Conservation (phyloP, 2,888 invertebrate genomes). For the Endotricha flammealis region DNA sequence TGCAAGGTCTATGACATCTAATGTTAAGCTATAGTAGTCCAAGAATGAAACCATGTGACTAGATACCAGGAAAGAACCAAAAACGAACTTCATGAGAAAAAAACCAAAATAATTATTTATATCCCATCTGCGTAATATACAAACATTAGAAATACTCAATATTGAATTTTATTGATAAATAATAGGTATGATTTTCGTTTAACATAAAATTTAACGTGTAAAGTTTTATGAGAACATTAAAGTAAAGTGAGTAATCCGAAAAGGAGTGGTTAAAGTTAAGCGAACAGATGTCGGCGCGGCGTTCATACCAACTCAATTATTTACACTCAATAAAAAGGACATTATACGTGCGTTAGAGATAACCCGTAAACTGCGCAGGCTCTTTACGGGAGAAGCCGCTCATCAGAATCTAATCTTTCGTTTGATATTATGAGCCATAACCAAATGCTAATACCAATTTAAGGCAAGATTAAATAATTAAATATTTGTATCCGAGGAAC, state of each 20-base stretch:
- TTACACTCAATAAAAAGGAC: constrained; percentile 78
- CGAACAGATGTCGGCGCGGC: constrained; percentile 66
- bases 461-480: too few relatives aligned
- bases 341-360: constrained; percentile 73
- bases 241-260: constrained; percentile 77
- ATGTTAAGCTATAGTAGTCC: too few relatives aligned
- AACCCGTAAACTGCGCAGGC: constrained; percentile 50
- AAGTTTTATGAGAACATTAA: constrained; percentile 72
- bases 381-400: constrained; percentile 23
- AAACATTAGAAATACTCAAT: constrained; percentile 29
- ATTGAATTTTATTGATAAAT: constrained; percentile 31
- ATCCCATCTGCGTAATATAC: constrained; percentile 54
- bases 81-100: too few relatives aligned
- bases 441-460: too few relatives aligned
- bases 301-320: constrained; percentile 75
- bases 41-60: too few relatives aligned
- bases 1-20: too few relatives aligned
- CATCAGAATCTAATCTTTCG: too few relatives aligned
- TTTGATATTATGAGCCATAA: too few relatives aligned
- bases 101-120: constrained; percentile 48
- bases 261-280: constrained; percentile 65
- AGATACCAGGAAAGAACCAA: too few relatives aligned
- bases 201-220: constrained; percentile 38
- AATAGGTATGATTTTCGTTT: constrained; percentile 41
- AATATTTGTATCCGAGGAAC: too few relatives aligned